Conservation (phyloP, 1,140 invertebrate species). For the Euglossa dilemma region DNA sequence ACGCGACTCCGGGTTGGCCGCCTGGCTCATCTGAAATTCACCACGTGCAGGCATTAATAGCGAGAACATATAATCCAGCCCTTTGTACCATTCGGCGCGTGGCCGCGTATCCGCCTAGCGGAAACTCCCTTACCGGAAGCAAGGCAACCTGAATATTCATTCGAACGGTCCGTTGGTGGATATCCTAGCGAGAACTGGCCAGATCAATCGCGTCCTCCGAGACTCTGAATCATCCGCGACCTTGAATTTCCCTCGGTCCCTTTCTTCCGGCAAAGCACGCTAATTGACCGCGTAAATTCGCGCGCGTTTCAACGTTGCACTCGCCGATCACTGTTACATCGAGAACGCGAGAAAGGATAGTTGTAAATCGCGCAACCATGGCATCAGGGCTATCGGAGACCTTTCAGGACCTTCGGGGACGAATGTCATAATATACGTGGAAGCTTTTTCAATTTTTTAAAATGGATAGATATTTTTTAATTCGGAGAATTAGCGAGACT, state of each 20-base stretch:
- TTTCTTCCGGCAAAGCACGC: not conserved
- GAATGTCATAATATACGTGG: too few species aligned
- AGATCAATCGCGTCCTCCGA: not conserved
- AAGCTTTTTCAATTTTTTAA: too few species aligned
- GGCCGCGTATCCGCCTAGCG: not conserved
- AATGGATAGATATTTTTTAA: too few species aligned
- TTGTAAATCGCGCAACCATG: too few species aligned
- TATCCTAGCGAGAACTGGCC: conserved; percentile 2
- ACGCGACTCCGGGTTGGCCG: not conserved
- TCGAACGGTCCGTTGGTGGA: conserved; percentile 7
- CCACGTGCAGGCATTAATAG: not conserved
- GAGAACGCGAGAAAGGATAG: too few species aligned
- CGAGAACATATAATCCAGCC: not conserved
- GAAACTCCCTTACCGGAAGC: conserved; percentile 43
- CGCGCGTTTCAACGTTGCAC: conserved; percentile 1
- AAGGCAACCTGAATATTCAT: conserved; percentile 46
- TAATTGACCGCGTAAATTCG: not conserved
- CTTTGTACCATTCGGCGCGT: conserved; percentile 17
- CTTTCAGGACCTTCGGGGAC: too few species aligned
- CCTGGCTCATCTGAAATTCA: not conserved
- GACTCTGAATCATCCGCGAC: conserved; percentile 24
- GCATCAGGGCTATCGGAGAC: too few species aligned
- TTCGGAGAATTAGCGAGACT: too few species aligned
- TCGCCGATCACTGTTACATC: too few species aligned
- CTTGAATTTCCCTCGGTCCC: conserved; percentile 1